Evolutionary conservation across 2,797 vertebrate genomes (phyloP).

Genomic region (Sylvilagus floridanus): DNA sequence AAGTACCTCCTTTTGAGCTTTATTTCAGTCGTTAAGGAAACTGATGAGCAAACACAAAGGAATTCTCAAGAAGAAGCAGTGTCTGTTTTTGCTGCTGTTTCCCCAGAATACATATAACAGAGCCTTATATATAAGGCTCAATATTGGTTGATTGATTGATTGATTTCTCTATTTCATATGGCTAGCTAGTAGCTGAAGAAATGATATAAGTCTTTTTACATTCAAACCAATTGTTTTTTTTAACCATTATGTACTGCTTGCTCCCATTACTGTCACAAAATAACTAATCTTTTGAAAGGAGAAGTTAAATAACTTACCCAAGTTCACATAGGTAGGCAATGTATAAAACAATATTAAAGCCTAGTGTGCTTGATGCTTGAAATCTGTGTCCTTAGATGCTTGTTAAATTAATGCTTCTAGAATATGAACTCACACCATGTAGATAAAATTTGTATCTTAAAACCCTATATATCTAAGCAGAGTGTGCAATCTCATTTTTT

Average conservation of each 20-base stretch:
- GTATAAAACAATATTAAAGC: neutral
- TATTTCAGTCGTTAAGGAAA: constrained; percentile 37
- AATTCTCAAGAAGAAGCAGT: constrained; percentile 31
- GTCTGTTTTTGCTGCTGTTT: neutral
- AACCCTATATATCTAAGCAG: neutral
- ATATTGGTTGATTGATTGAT: neutral
- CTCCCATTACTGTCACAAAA: constrained; percentile 27
- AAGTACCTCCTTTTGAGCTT: neutral
- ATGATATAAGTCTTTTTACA: constrained; percentile 26
- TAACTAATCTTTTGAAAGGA: constrained; percentile 46
- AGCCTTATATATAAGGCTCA: neutral
- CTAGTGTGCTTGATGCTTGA: neutral
- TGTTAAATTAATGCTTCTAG: neutral
- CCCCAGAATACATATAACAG: neutral
- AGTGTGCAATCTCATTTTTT: neutral
- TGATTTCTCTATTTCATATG: constrained; percentile 4
- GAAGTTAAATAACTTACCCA: neutral
- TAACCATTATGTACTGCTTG: neutral
- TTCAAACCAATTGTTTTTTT: constrained; percentile 26
- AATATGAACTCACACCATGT: neutral
- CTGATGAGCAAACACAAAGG: constrained; percentile 6
- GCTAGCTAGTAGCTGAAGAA: neutral
- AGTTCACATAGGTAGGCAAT: neutral
- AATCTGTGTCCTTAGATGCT: neutral
- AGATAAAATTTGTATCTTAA: constrained; percentile 14